phyloP scores from a whole-genome alignment of 2,888 invertebrate genomes.

The Lithophane leautieri region DNA sequence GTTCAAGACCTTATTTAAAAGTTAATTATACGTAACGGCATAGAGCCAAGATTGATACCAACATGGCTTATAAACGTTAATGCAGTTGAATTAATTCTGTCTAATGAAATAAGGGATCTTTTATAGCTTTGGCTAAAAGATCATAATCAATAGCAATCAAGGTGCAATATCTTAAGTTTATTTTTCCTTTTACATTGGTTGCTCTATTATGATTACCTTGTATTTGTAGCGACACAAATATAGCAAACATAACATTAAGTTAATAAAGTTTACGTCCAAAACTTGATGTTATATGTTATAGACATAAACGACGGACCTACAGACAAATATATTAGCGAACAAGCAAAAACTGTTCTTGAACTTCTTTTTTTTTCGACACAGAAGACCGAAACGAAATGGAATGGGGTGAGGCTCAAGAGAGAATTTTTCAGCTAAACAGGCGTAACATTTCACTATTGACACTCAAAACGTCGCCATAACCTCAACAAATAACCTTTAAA shows the following conservation, averaged over 20 bases:
- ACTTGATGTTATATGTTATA: background rate
- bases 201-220: background rate
- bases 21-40: slow-evolving; percentile 24
- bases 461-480: slow-evolving; percentile 28
- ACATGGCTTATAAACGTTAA: slow-evolving; percentile 16
- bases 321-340: too few relatives aligned
- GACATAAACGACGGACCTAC: background rate
- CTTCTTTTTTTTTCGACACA: too few relatives aligned
- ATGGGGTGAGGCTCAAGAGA: background rate
- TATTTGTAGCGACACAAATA: background rate
- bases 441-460: background rate
- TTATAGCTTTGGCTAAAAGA: slow-evolving; percentile 10
- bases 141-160: background rate
- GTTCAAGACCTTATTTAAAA: background rate
- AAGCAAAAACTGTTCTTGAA: too few relatives aligned
- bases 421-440: background rate
- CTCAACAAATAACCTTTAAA: slow-evolving; percentile 31
- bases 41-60: slow-evolving; percentile 10
- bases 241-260: background rate
- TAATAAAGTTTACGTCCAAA: background rate
- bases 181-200: background rate
- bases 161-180: too few relatives aligned
- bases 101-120: slow-evolving; percentile 20
- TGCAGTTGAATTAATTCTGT: slow-evolving; percentile 17
- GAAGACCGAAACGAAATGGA: background rate